Conservation (phyloP, 30 jellyfish, hydroid and myxozoan species). For the Phacellophora camtschatica region DNA sequence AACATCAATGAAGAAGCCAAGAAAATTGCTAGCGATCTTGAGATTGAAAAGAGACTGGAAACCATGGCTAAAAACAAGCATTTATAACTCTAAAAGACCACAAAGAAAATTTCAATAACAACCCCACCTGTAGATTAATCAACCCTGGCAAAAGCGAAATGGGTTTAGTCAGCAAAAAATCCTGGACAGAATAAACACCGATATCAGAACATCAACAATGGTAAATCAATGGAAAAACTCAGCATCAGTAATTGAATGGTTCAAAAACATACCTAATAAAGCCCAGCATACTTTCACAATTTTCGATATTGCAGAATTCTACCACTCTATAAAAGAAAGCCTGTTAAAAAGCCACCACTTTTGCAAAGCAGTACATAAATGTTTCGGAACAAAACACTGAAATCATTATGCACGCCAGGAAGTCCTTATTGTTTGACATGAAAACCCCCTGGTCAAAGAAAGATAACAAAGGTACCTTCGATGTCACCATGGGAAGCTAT, state of each 20-base stretch:
- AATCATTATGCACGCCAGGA: not conserved
- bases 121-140: conserved; percentile 56
- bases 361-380: not conserved
- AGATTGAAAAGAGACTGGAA: conserved; percentile 14
- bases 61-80: conserved; percentile 10
- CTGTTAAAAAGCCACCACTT: not conserved
- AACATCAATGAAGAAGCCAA: too few species aligned
- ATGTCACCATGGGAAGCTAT: conserved; percentile 56
- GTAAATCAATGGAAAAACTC: conserved; percentile 5
- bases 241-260: not conserved
- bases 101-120: conserved; percentile 40
- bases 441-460: not conserved
- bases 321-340: not conserved
- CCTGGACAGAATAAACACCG: conserved; percentile 42
- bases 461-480: not conserved
- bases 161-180: too few species aligned
- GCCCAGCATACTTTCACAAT: not conserved
- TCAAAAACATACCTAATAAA: not conserved
- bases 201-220: not conserved
- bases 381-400: not conserved
- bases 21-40: too few species aligned
- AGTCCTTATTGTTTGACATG: not conserved
- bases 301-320: not conserved
- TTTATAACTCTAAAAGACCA: conserved; percentile 69
- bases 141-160: conserved; percentile 54